phyloP scores from a whole-genome alignment of 2,113 vertebrate species.

The Xenopus tropicalis region UCB_Xtro_10.0 CM004443.2:127595001-127595500 shows the following conservation, averaged over 20 bases:
- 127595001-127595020: conserved; percentile 44
- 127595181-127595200: conserved; percentile 43
- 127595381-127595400: neutral
- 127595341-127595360: neutral
- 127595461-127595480: neutral
- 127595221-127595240: conserved; percentile 42
- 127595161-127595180: conserved; percentile 29
- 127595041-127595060: conserved; percentile 34
- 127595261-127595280: conserved; percentile 36
- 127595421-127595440: neutral
- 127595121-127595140: conserved; percentile 41
- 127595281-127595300: conserved; percentile 16
- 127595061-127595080: conserved; percentile 40
- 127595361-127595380: neutral
- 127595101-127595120: conserved; percentile 34
- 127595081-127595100: conserved; percentile 28
- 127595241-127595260: conserved; percentile 40
- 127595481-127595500: neutral
- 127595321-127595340: neutral
- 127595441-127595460: neutral
- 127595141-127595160: conserved; percentile 33
- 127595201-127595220: conserved; percentile 42
- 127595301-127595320: neutral
- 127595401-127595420: neutral
- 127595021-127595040: conserved; percentile 40